Percentiles rank a stretch among this genome's conserved stretches.
These are phyloP conservation scores for Pelosia muscerda DNA, from an alignment of 2,888 invertebrate species.

Conservation along the genomic window DNA sequence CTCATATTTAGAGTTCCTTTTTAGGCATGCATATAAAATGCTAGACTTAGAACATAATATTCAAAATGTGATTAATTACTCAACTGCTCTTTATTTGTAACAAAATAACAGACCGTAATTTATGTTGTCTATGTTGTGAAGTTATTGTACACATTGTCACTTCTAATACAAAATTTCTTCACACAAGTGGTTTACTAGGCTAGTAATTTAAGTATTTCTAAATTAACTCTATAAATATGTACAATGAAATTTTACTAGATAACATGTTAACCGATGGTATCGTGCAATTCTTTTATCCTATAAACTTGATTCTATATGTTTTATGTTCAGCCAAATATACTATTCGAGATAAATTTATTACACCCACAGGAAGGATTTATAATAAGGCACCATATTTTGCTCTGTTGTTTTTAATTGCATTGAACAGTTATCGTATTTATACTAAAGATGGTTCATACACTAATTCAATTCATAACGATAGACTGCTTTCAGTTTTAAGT, in stretches of 20 bases:
- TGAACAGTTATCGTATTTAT: neutral
- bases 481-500: neutral
- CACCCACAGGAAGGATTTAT: neutral
- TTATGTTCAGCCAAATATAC: neutral
- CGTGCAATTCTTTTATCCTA: neutral
- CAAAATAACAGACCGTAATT: neutral
- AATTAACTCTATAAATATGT: neutral
- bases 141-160: neutral
- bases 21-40: no score
- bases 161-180: neutral
- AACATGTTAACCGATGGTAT: neutral
- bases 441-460: no score
- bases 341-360: slow-evolving; percentile 3
- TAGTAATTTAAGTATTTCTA: neutral
- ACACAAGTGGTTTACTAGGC: neutral
- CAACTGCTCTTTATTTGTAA: neutral
- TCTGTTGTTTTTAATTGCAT: neutral
- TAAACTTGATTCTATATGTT: neutral
- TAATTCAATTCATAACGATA: neutral
- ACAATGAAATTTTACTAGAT: neutral
- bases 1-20: no score
- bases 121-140: neutral
- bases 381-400: neutral
- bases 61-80: neutral
- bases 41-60: neutral